These are phyloP conservation scores for Clarias batrachus DNA, from an alignment of 2,113 vertebrate species.

Conservation along the genomic window DNA sequence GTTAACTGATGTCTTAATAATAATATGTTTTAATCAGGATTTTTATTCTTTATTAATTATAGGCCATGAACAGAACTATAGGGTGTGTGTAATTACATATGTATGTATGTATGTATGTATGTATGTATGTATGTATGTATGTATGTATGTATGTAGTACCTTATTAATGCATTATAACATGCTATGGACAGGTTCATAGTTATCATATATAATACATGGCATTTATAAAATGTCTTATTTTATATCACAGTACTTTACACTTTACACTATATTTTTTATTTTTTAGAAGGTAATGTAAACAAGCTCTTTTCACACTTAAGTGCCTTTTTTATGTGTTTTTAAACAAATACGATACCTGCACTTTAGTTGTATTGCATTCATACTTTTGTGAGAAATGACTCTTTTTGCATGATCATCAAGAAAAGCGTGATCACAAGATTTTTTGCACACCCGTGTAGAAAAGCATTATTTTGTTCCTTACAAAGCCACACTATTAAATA, in stretches of 20 bases:
- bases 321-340: neutral
- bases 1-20: too few relatives aligned
- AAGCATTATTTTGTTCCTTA: neutral
- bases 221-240: neutral
- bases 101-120: too few relatives aligned
- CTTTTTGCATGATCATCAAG: neutral
- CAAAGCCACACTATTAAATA: too few relatives aligned
- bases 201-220: neutral
- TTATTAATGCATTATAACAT: neutral
- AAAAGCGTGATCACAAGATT: neutral
- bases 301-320: neutral
- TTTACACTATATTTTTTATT: neutral
- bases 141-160: too few relatives aligned
- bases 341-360: neutral
- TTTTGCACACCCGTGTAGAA: neutral
- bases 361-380: neutral
- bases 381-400: neutral
- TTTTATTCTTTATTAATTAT: too few relatives aligned
- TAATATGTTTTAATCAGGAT: too few relatives aligned
- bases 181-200: neutral
- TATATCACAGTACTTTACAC: neutral
- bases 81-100: neutral
- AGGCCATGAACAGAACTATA: neutral
- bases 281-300: neutral
- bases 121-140: neutral